phyloP scores from a whole-genome alignment of 2,113 vertebrate species.

The Zosterops borbonicus region DNA sequence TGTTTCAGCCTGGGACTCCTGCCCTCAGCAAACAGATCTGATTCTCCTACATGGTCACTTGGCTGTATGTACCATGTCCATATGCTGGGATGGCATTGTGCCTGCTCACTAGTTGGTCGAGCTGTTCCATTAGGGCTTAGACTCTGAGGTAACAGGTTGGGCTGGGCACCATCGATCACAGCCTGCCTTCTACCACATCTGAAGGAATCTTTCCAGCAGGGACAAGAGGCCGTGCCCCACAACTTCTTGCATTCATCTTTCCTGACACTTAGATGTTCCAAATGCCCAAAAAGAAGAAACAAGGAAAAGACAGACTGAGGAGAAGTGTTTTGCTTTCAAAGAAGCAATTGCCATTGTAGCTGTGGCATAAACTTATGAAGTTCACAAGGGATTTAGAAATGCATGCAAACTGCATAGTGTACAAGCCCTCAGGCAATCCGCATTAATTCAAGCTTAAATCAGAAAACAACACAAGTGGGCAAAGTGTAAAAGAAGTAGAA shows the following conservation, averaged over 20 bases:
- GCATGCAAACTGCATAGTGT: conserved; percentile 29
- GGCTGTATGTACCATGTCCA: conserved; percentile 60
- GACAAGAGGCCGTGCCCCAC: neutral
- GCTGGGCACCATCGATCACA: neutral
- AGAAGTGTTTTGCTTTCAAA: conserved; percentile 4
- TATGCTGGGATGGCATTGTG: conserved; percentile 74
- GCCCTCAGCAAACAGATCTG: conserved; percentile 75
- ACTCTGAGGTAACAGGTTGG: conserved; percentile 4
- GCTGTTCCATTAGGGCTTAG: conserved; percentile 41
- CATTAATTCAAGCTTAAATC: conserved; percentile 50
- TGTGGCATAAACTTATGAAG: conserved; percentile 20
- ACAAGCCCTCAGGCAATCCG: conserved; percentile 25
- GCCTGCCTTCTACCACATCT: neutral
- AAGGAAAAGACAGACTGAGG: neutral
- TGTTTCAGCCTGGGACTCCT: conserved; percentile 70
- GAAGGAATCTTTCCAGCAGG: neutral
- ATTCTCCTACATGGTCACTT: conserved; percentile 78
- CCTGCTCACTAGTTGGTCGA: conserved; percentile 44
- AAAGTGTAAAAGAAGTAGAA: conserved; percentile 41
- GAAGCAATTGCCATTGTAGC: neutral
- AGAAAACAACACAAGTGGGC: conserved; percentile 9
- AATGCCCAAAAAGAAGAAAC: neutral
- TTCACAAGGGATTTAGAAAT: conserved; percentile 45
- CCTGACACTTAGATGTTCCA: neutral
- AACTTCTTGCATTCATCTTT: neutral